phyloP scores from a whole-genome alignment of 2,888 invertebrate genomes.

The Hypsopygia costalis region DNA sequence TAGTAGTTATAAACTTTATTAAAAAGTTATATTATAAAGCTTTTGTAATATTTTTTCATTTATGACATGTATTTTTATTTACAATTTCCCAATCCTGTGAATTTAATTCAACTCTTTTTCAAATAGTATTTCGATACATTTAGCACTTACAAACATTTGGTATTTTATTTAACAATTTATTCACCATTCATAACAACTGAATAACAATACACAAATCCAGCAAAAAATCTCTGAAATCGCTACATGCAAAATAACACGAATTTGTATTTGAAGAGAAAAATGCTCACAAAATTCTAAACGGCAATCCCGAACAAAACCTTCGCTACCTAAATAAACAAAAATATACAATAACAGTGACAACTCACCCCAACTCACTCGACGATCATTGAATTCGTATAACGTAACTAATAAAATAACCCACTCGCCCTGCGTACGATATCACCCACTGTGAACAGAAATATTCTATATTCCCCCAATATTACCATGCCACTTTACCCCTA shows the following conservation, averaged over 20 bases:
- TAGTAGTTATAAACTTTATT: too few species aligned
- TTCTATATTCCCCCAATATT: constrained; percentile 23
- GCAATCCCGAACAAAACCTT: not conserved
- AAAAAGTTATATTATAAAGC: too few species aligned
- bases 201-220: not conserved
- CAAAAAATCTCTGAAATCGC: not conserved
- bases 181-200: not conserved
- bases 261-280: not conserved
- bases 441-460: constrained; percentile 12
- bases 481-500: constrained; percentile 12
- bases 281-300: not conserved
- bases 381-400: constrained; percentile 16
- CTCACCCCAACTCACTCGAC: constrained; percentile 10
- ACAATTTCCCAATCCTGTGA: too few species aligned
- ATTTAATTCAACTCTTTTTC: too few species aligned
- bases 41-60: too few species aligned
- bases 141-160: too few species aligned
- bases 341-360: constrained; percentile 6
- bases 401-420: constrained; percentile 20
- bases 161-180: constrained; percentile 9
- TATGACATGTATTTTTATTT: too few species aligned
- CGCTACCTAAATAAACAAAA: constrained; percentile 4
- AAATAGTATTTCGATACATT: too few species aligned
- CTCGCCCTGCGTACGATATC: constrained; percentile 13
- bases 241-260: not conserved